These are phyloP conservation scores for Reticulitermes lucifugus DNA, from an alignment of 2,888 invertebrate genomes.

Conservation along the genomic window DNA sequence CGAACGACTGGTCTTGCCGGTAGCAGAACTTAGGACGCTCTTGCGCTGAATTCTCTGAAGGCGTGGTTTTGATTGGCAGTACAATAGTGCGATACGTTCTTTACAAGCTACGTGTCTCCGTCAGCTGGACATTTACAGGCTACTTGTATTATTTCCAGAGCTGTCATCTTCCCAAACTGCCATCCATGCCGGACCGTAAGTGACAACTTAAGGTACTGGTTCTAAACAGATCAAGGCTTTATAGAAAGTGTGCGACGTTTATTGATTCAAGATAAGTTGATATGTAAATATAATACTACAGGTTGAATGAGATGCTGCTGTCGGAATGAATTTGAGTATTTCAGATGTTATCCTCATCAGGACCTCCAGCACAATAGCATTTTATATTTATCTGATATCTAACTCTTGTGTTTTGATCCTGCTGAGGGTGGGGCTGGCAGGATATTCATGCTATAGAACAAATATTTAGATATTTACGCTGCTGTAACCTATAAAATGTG, in stretches of 20 bases:
- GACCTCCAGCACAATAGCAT: not conserved
- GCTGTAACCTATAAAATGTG: not conserved
- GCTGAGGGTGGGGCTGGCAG: no score
- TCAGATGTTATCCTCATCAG: not conserved
- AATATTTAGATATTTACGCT: not conserved
- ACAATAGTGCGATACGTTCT: conserved; percentile 15
- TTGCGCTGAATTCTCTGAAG: not conserved
- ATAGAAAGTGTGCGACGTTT: not conserved
- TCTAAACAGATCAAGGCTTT: no score
- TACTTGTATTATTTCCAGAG: not conserved
- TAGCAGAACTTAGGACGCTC: no score
- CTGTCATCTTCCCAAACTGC: conserved; percentile 1
- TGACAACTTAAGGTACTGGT: not conserved
- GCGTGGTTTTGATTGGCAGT: conserved; percentile 30
- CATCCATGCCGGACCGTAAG: not conserved
- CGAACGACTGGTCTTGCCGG: no score
- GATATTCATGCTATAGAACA: no score
- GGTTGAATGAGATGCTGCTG: not conserved
- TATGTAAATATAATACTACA: not conserved
- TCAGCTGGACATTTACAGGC: not conserved
- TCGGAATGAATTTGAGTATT: not conserved
- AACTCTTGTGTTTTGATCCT: not conserved
- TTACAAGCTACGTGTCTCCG: not conserved
- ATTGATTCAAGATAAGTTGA: conserved; percentile 13
- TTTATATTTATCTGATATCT: not conserved